Base-by-base conservation (phyloP, 1,140 invertebrate species). In the Hycleus cichorii region DNA sequence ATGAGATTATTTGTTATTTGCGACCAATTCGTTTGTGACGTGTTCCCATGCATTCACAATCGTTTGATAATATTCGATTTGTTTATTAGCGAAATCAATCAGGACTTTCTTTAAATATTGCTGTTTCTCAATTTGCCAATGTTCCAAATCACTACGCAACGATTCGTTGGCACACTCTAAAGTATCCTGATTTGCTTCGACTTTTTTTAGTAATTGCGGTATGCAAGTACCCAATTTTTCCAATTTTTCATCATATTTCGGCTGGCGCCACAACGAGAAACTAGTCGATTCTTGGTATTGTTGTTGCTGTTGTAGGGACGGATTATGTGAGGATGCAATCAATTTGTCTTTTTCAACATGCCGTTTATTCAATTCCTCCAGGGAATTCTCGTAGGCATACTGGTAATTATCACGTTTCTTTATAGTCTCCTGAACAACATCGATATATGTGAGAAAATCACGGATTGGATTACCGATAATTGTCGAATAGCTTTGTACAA, bases 101-200 rank as follows among this genome's bases (percentile, higher is more conserved):
- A 89, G 75, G 62, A 88, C 80, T 57, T 79, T 80, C 65, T 86
- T 87, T 25, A 89, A 69, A 70, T 87, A 85, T 9, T 76, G 73
- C 58, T 81, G 81, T 69, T 88, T 89, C 57, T 86, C 85, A 11
- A 77, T 68, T 59, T 86, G 81, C 87, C 87, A 90, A 52, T 85
- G 74, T 43, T 86, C 82, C 54, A 88, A 73, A 70, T 89, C 87
- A 38, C 85, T 84, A 46, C 83, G 76, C 4, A 90, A 72, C 69
- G 85, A 83, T 69, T 87, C 83, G 69, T 87, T 88, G 0, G 86
- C 84, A 68, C 83, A 85, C 69, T 86, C 85, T 38, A 86, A 71
- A 56, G 80, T 81, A 71, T 89, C 86, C 63, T 84, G 81, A 42
- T 78, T 67, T n/a, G 77, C 69, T 66, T 84, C 82, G 0, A 77